Base-by-base conservation (phyloP, 2,113 vertebrate species). In the Varanus komodoensis region DNA sequence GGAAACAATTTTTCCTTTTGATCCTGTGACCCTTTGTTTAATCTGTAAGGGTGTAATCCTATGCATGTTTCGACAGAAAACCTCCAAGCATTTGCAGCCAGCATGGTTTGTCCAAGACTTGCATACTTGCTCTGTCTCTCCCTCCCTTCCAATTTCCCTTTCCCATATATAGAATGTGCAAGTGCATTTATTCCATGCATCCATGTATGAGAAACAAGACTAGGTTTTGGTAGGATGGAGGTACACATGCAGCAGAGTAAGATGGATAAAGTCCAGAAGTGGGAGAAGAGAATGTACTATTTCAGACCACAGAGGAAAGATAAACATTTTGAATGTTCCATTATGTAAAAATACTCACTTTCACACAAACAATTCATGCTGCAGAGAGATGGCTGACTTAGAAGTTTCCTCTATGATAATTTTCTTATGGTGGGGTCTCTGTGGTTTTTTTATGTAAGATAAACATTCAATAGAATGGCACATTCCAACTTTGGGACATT, bases 21-120 rank as follows among this genome's bases (percentile, higher is more conserved):
- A 69, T 80, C 75, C 34, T 48, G n/a, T 12, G 34, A 82, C n/a
- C 48, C n/a, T 88, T 79, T 81, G n/a, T 88, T 88, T 84, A 69
- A 88, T 69, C n/a, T 80, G 61, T 80, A 21, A 64, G 61, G 61
- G 61, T 3, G 61, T 64, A 64, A 64, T 64, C 61, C 19, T 64
- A 19, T 64, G 61, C 61, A 64, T 64, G 61, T 64, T 19, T 64
- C 17, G 15, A 64, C 61, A 64, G 61, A 64, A 64, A 64, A 64
- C 61, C 61, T 64, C 17, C 19, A 21, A 64, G 17, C 61, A 64
- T 64, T 64, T 19, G 15, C 17, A 21, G 19, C 61, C 61, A 64
- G 61, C 19, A 21, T 64, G 3, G 61, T 21, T 64, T 9, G 61
- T 8, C 38, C 27, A 8, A 69, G 23, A 69, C 27, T 23, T 27